Conservation (phyloP, 2,888 invertebrate genomes). For the Cephus sareptanus region DNA sequence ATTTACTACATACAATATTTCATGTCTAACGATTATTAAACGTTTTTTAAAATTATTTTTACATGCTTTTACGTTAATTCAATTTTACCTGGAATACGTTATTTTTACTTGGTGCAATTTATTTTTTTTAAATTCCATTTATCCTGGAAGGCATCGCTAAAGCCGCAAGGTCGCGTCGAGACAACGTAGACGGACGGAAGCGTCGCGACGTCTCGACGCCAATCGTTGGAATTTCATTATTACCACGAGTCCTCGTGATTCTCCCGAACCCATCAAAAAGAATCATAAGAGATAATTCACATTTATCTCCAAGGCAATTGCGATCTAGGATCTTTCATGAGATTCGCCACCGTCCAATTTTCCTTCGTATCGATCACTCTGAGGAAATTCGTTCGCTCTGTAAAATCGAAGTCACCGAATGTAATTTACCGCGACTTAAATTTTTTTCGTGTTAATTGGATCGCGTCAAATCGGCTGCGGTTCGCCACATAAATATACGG, state of each 20-base stretch:
- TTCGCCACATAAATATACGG: neutral
- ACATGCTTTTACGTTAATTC: neutral
- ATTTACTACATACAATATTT: neutral
- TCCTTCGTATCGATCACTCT: neutral
- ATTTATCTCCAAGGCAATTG: neutral
- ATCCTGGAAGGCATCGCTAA: neutral
- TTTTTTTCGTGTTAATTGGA: neutral
- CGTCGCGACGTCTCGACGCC: slow-evolving; percentile 43
- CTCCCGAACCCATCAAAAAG: neutral
- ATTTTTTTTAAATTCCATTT: neutral
- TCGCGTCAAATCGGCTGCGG: neutral
- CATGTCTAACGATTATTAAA: neutral
- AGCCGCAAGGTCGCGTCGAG: slow-evolving; percentile 10
- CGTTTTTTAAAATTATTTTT: neutral
- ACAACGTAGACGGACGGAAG: slow-evolving; percentile 30
- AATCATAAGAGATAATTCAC: neutral
- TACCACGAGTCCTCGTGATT: slow-evolving; percentile 21
- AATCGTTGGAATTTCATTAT: slow-evolving; percentile 30
- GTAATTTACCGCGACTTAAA: neutral
- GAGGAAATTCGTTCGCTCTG: neutral
- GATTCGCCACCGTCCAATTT: neutral
- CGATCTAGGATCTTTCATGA: neutral
- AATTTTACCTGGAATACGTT: neutral
- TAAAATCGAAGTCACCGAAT: neutral
- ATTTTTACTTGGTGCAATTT: neutral